These are phyloP conservation scores for Thunnus albacares DNA, from an alignment of 2,797 vertebrate species.

Conservation along the genomic window DNA sequence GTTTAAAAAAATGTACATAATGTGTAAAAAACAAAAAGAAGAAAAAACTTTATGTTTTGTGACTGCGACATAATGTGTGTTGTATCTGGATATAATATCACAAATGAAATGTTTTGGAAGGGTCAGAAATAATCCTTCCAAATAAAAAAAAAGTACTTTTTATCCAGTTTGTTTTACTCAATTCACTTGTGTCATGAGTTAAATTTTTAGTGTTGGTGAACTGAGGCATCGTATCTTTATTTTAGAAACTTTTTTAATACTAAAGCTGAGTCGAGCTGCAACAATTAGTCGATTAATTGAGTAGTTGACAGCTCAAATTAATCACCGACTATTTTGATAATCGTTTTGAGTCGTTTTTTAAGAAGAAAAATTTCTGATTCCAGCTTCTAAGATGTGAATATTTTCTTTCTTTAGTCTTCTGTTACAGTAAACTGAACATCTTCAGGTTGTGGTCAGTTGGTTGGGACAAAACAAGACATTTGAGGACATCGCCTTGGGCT, in stretches of 20 bases:
- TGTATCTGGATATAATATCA: slow-evolving; percentile 90
- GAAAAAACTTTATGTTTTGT: slow-evolving; percentile 77
- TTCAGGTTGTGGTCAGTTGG: not conserved
- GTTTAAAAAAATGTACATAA: slow-evolving; percentile 86
- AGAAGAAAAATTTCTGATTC: too few relatives aligned
- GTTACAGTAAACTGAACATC: not conserved
- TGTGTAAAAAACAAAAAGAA: slow-evolving; percentile 76
- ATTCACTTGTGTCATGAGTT: not conserved
- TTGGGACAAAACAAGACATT: not conserved
- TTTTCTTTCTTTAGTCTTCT: not conserved
- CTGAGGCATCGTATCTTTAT: not conserved
- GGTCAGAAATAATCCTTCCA: slow-evolving; percentile 37
- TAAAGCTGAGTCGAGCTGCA: too few relatives aligned
- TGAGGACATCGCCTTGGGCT: too few relatives aligned
- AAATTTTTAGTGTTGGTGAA: not conserved
- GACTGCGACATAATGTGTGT: slow-evolving; percentile 85
- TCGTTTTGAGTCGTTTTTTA: too few relatives aligned
- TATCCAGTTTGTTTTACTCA: slow-evolving; percentile 19
- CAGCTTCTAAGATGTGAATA: not conserved
- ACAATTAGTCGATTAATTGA: too few relatives aligned
- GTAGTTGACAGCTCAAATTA: too few relatives aligned
- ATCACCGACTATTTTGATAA: too few relatives aligned
- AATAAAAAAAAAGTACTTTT: slow-evolving; percentile 70
- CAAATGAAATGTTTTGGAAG: slow-evolving; percentile 62
- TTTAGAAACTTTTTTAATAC: not conserved